Conservation (phyloP, 2,797 vertebrate species). For the Erethizon dorsatum region DNA sequence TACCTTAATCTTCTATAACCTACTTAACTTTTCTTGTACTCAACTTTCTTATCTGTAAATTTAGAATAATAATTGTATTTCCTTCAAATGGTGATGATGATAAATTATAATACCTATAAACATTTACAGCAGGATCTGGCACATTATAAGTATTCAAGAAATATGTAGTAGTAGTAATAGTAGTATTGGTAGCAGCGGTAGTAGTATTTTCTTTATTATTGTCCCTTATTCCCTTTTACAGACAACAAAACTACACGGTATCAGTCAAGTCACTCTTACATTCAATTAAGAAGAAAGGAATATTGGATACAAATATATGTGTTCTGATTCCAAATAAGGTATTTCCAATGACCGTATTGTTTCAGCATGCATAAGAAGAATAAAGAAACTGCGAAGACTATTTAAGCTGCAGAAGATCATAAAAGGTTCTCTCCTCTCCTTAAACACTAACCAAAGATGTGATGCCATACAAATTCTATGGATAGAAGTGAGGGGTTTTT, state of each 20-base stretch:
- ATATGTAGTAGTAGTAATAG: background rate
- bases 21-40: slow-evolving; percentile 9
- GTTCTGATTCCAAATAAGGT: slow-evolving; percentile 56
- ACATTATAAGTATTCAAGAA: slow-evolving; percentile 37
- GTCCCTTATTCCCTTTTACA: slow-evolving; percentile 5
- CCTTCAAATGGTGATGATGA: background rate
- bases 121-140: background rate
- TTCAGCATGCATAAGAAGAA: slow-evolving; percentile 56
- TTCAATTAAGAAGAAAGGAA: slow-evolving; percentile 62
- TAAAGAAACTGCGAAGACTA: background rate
- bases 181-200: background rate
- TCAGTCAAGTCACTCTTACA: slow-evolving; percentile 45
- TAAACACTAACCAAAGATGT: slow-evolving; percentile 59
- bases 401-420: slow-evolving; percentile 28
- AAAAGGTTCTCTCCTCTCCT: slow-evolving; percentile 35
- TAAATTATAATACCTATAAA: slow-evolving; percentile 18
- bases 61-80: slow-evolving; percentile 38
- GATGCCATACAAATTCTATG: background rate
- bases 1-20: slow-evolving; percentile 41
- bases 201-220: slow-evolving; percentile 41
- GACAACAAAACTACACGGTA: slow-evolving; percentile 23
- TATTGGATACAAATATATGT: slow-evolving; percentile 33
- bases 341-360: slow-evolving; percentile 51
- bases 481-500: background rate
- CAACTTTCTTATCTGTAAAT: slow-evolving; percentile 7